Evolutionary conservation across 1,140 invertebrate species (phyloP).

Genomic region (Ladona fulva): DNA sequence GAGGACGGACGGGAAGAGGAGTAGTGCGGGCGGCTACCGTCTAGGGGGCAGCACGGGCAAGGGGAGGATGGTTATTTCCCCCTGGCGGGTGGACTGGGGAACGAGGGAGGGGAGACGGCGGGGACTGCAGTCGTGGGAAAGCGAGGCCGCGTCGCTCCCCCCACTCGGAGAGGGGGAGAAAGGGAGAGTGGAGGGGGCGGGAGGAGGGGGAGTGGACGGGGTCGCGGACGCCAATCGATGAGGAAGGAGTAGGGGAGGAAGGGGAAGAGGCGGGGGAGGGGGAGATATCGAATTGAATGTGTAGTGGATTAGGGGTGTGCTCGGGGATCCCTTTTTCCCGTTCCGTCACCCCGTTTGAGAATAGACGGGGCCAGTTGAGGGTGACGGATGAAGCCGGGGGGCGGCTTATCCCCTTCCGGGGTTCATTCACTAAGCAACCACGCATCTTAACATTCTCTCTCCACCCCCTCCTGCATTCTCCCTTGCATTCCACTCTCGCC

Average conservation of each 20-base stretch:
- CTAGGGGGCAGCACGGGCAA: background rate
- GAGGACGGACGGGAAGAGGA: background rate
- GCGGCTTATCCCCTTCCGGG: too few species aligned
- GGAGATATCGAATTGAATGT: constrained; percentile 4
- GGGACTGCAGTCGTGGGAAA: constrained; percentile 1
- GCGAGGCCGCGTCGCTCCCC: background rate
- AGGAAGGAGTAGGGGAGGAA: background rate
- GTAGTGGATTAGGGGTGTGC: background rate
- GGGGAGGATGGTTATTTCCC: background rate
- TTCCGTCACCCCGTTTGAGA: background rate
- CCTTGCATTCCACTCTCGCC: too few species aligned
- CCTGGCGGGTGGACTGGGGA: background rate
- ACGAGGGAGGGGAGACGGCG: background rate
- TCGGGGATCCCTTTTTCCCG: background rate
- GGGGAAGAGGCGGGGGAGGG: background rate
- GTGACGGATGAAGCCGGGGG: too few species aligned
- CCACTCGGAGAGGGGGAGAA: background rate
- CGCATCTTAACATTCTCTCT: too few species aligned
- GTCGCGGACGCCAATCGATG: background rate
- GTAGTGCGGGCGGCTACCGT: background rate
- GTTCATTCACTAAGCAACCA: too few species aligned
- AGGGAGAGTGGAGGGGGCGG: background rate
- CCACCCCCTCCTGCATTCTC: too few species aligned
- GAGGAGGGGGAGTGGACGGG: background rate
- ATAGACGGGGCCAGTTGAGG: background rate